Evolutionary conservation across 2,797 vertebrate genomes (phyloP), one percentile per base, ranked within the genome.

Genomic region (Chelidonichthys spinosus): DNA sequence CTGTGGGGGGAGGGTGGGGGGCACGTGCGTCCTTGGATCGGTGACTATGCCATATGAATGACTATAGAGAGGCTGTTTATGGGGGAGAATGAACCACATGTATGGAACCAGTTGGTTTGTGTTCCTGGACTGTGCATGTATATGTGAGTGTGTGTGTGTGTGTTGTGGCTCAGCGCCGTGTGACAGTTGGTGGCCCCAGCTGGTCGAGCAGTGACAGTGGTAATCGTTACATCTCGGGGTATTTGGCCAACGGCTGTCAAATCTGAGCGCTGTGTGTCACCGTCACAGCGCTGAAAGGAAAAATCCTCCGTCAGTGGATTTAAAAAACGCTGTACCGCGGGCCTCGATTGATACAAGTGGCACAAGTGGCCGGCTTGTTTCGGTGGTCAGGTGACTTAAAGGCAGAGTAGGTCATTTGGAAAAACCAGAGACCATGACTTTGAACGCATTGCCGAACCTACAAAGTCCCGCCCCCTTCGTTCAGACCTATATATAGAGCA

Each of bases 121-220:
- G 63, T 43, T 33, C 4, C 35, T 17, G n/a, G 7, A 14, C n/a
- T 25, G 15, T 11, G 9, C n/a, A 32, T 1, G 11, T 55, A 17
- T 36, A 10, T 46, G 8, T 69, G 4, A 14, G 42, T 13, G 11
- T 11, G 42, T 43, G 39, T 46, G 42, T 63, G 37, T n/a, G n/a
- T 7, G 39, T 56, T 11, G 74, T 74, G 71, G 46, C 46, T 69
- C 33, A 50, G 53, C 15, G 56, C 3, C 60, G 37, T 39, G 82
- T 39, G 82, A 78, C 89, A 89, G 87, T 79, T 85, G 87, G 85
- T 50, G 72, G 66, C 64, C 80, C 25, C 81, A 80, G 79, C 82
- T 79, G 84, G 78, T 46, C 4, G 14, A 75, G 69, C 69, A 36
- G 76, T 72, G 77, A 78, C 76, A 11, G 83, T 50, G 74, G 56